These are phyloP conservation scores for Oscheius myriophilus DNA, from an alignment of 2,888 invertebrate genomes.

Conservation along the genomic window DNA sequence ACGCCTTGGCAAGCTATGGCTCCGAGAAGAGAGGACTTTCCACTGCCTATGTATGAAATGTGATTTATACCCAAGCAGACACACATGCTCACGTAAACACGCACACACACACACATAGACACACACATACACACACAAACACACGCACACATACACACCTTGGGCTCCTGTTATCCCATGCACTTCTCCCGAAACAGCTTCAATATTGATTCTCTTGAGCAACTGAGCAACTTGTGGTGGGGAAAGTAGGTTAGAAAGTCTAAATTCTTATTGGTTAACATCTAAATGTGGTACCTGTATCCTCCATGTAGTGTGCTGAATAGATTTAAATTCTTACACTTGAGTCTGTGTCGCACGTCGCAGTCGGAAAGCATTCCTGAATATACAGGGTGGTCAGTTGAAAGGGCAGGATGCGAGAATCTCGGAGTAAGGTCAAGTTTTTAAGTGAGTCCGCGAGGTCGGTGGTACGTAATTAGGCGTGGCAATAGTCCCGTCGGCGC, in stretches of 20 bases:
- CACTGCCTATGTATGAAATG: conserved; percentile 80
- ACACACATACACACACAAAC: no score
- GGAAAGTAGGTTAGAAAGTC: conserved; percentile 54
- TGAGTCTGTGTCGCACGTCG: conserved; percentile 41
- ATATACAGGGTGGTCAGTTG: no score
- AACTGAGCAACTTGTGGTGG: conserved; percentile 74
- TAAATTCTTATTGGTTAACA: not conserved
- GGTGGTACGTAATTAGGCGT: no score
- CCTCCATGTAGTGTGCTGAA: conserved; percentile 55
- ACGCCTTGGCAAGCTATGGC: conserved; percentile 81
- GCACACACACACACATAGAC: no score
- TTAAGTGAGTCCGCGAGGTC: no score
- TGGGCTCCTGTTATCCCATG: conserved; percentile 91
- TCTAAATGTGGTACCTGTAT: conserved; percentile 2
- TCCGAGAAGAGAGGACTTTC: conserved; percentile 91
- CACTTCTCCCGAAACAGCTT: conserved; percentile 90
- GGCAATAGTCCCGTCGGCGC: no score
- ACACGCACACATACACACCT: conserved; percentile 75
- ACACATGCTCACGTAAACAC: not conserved
- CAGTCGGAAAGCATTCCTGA: no score
- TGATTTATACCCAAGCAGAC: not conserved
- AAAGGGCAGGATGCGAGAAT: not conserved
- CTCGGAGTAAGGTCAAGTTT: conserved; percentile 3
- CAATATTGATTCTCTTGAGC: conserved; percentile 89
- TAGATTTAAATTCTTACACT: conserved; percentile 59